Percentiles rank a stretch among this genome's conserved stretches.
These are phyloP conservation scores for Eufriesea mexicana DNA, from an alignment of 1,140 invertebrate genomes.

Conservation along the genomic window DNA sequence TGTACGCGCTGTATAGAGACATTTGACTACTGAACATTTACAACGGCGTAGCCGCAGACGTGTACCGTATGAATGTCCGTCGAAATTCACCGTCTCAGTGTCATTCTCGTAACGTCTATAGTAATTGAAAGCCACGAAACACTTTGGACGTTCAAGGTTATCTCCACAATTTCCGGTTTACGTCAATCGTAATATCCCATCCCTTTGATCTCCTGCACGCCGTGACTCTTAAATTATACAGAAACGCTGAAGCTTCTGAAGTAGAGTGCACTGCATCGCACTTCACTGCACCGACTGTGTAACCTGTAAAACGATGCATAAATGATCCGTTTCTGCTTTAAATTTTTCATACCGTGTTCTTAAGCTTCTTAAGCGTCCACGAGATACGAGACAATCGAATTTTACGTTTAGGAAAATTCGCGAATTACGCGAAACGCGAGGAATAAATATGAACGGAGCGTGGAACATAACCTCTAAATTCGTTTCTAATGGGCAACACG, in stretches of 20 bases:
- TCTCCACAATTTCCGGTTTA: neutral
- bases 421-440: no score
- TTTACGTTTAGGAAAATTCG: no score
- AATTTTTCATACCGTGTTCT: neutral
- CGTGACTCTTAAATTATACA: neutral
- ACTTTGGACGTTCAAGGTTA: neutral
- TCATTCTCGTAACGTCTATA: neutral
- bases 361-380: neutral
- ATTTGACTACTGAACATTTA: slow-evolving; percentile 39
- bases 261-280: no score
- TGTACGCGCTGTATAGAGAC: slow-evolving; percentile 34
- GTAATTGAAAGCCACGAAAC: neutral
- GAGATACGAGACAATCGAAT: no score
- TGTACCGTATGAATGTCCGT: slow-evolving; percentile 14
- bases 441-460: no score
- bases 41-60: slow-evolving; percentile 26
- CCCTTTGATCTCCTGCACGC: neutral
- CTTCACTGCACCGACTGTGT: no score
- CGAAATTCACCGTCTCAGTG: neutral
- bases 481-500: no score
- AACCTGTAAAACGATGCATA: neutral
- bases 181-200: neutral
- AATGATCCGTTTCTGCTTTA: neutral
- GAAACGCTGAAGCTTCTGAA: neutral
- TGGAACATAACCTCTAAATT: no score